Base-by-base conservation (phyloP, 2,113 vertebrate genomes). In the Oophaga pumilio region DNA sequence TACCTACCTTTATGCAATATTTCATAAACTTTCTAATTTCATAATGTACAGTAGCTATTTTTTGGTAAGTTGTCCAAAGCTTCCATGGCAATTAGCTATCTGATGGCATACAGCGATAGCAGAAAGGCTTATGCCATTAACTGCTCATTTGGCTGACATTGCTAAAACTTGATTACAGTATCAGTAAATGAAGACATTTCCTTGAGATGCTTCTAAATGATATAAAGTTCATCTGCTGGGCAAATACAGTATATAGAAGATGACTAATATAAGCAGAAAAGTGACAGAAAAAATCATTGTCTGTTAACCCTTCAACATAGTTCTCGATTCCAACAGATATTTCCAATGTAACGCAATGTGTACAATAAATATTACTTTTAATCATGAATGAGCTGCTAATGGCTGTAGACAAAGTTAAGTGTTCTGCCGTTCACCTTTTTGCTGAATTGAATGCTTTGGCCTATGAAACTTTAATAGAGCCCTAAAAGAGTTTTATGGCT, bases 391-490 rank as follows among this genome's bases (percentile, higher is more conserved):
- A 18, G 9, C 17, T 24, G 12, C 74, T 76, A 76, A 50, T 50
- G 74, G 74, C 74, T 76, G 43, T 52, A 76, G 20, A 76, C 74
- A 76, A 76, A 76, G 49, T 50, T 76, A 24, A 53, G 74, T 76
- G 74, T 76, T 53, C 10, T 76, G 50, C n/a, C 74, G 24, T 76
- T 76, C 50, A 53, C 43, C 50, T n/a, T 76, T 76, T 49, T 53
- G 20, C 49, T 76, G 49, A 52, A 53, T 76, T 76, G 52, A 76
- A 76, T 76, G n/a, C 74, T 52, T 50, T 76, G 76, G 9, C 11
- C 76, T 77, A 56, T 77, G 49, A 77, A 52, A 77, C 22, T 77
- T 77, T 77, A 77, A 77, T 77, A 77, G 76, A 77, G 76, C 50
- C n/a, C 50, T 77, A 56, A 77, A 76, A 77, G 76, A 74, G 11